phyloP scores from a whole-genome alignment of 64 coral and sea anemone species.

The Dendronephthya gigantea region DNA sequence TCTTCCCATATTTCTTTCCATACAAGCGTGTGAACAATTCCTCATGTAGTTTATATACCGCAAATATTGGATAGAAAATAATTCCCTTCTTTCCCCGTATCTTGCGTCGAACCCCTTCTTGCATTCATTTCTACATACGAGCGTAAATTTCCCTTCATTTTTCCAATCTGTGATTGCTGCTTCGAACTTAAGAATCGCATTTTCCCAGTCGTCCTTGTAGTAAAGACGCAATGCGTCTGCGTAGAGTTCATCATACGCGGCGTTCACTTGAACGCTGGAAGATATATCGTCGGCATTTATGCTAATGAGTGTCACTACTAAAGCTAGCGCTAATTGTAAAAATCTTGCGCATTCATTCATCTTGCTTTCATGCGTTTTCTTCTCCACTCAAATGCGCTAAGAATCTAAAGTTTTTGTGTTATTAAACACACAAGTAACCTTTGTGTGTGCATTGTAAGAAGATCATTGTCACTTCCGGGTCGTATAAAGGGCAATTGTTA shows the following conservation, averaged over 20 bases:
- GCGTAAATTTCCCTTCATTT: neutral
- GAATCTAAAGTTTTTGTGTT: too few relatives aligned
- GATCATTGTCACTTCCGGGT: too few relatives aligned
- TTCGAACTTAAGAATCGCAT: neutral
- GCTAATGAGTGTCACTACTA: neutral
- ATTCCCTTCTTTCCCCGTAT: neutral
- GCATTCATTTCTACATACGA: neutral
- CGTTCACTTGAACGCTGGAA: neutral
- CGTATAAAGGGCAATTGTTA: too few relatives aligned
- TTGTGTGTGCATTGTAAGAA: too few relatives aligned
- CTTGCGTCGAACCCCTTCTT: neutral
- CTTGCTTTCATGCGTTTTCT: neutral
- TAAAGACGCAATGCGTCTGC: neutral
- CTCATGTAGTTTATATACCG: neutral
- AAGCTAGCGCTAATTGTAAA: neutral
- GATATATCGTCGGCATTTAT: neutral
- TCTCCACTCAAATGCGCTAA: neutral
- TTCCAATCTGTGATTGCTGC: neutral
- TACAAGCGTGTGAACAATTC: neutral
- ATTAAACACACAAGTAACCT: too few relatives aligned
- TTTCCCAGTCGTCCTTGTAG: neutral
- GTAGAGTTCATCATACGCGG: neutral
- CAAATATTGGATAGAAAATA: neutral
- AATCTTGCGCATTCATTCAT: neutral
- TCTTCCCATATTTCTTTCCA: neutral